These are phyloP conservation scores for Denticeps clupeoides DNA, from an alignment of 2,797 vertebrate genomes.

Conservation along the genomic window DNA sequence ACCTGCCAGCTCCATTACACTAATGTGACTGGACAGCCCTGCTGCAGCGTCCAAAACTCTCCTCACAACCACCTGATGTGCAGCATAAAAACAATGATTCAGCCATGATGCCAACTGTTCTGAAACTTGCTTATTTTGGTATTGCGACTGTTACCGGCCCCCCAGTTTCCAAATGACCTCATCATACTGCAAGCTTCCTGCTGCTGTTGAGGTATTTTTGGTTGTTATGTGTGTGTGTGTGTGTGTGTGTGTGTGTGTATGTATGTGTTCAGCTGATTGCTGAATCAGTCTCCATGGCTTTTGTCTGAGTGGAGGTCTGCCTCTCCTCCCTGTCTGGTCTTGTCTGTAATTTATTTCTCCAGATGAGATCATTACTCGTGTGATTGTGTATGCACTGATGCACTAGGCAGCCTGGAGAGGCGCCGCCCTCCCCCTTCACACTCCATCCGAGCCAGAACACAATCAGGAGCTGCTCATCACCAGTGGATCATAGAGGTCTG, in stretches of 20 bases:
- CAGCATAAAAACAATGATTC: neutral
- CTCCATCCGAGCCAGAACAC: too few relatives aligned
- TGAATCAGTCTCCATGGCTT: neutral
- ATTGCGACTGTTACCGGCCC: too few relatives aligned
- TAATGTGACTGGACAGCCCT: neutral
- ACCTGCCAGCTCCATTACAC: slow-evolving; percentile 1
- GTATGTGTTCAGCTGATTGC: neutral
- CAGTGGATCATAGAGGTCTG: too few relatives aligned
- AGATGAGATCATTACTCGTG: neutral
- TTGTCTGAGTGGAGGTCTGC: neutral
- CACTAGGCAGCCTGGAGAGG: too few relatives aligned
- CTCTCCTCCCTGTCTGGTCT: too few relatives aligned
- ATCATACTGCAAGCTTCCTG: neutral
- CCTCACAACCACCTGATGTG: neutral
- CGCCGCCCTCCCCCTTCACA: too few relatives aligned
- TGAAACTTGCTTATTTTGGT: too few relatives aligned
- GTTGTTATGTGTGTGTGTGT: neutral
- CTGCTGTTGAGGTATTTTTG: neutral
- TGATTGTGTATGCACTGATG: neutral
- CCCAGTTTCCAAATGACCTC: too few relatives aligned
- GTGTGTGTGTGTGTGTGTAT: neutral
- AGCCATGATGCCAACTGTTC: too few relatives aligned
- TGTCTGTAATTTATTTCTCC: neutral
- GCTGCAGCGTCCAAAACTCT: neutral
- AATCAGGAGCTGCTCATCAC: too few relatives aligned